Evolutionary conservation across 2,797 vertebrate species (phyloP).

Genomic region (Cuniculus paca): DNA sequence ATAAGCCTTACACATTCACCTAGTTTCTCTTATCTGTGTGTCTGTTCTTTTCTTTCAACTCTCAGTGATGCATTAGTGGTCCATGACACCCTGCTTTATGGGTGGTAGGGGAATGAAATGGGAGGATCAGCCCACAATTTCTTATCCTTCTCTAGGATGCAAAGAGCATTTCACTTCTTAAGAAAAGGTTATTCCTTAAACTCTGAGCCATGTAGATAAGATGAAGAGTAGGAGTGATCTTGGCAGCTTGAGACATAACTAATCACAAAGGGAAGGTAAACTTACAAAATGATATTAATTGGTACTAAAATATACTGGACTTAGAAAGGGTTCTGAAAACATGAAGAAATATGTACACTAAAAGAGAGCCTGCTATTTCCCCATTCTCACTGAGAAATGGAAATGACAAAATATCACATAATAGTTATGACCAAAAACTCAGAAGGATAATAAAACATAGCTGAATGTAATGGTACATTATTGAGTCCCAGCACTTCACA

Average conservation of each 20-base stretch:
- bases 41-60: background rate
- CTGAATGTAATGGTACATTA: background rate
- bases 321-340: background rate
- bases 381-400: background rate
- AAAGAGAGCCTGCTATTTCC: background rate
- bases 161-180: background rate
- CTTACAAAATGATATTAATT: background rate
- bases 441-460: background rate
- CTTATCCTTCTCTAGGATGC: background rate
- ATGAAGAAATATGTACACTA: background rate
- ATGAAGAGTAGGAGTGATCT: background rate
- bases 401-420: slow-evolving; percentile 15
- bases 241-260: background rate
- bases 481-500: background rate
- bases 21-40: background rate
- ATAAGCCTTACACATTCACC: background rate
- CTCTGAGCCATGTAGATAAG: background rate
- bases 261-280: background rate
- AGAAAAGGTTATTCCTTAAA: background rate
- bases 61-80: background rate
- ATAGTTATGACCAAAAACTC: background rate
- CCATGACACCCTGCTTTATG: background rate
- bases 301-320: background rate
- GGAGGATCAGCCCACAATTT: background rate
- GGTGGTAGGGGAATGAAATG: background rate